phyloP scores from a whole-genome alignment of 2,113 vertebrate species.

The Patagioenas fasciata region DNA sequence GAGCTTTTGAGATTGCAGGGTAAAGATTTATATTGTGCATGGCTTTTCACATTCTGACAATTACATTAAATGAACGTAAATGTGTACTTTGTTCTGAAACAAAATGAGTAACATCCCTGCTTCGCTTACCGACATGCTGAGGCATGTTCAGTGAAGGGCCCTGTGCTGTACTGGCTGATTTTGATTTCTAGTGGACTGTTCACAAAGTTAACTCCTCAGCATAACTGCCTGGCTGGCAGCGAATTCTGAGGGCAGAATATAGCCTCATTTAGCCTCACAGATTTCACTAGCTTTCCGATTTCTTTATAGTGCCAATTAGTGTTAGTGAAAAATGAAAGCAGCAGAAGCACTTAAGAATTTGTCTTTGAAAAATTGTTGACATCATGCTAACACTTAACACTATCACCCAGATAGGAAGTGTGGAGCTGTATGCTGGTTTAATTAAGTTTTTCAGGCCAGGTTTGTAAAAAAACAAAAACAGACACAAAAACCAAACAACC shows the following conservation, averaged over 20 bases:
- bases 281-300: background rate
- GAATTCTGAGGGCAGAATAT: background rate
- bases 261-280: background rate
- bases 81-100: background rate
- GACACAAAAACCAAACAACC: too few species aligned
- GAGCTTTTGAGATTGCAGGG: background rate
- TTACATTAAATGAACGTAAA: background rate
- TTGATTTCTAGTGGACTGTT: background rate
- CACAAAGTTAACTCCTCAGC: background rate
- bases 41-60: background rate
- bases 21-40: background rate
- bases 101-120: accelerated
- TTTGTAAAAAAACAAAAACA: background rate
- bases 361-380: background rate
- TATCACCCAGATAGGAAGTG: background rate
- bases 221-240: background rate
- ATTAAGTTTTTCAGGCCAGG: background rate
- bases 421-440: background rate
- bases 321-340: background rate
- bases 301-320: background rate
- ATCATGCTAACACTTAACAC: background rate
- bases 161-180: background rate
- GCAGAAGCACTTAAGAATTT: background rate
- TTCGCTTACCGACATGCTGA: background rate
- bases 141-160: background rate